Evolutionary conservation across 2,113 vertebrate species (phyloP).

Genomic region (Camelus dromedarius): DNA sequence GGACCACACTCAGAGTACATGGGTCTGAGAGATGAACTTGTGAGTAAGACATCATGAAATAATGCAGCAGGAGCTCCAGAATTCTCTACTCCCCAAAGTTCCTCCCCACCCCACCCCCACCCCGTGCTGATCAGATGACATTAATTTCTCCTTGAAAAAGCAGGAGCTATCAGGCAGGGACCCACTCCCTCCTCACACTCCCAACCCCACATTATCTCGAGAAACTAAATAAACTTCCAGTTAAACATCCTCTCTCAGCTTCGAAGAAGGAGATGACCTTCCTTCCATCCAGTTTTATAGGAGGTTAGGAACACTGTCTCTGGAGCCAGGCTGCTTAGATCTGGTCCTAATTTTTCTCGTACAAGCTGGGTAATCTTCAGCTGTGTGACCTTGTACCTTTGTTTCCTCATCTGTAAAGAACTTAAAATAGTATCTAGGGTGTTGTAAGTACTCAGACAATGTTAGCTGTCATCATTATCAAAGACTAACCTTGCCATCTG

Average conservation of each 20-base stretch:
- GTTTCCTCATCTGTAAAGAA: background rate
- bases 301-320: background rate
- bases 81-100: background rate
- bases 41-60: background rate
- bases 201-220: background rate
- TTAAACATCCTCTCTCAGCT: background rate
- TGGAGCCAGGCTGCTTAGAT: background rate
- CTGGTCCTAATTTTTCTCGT: background rate
- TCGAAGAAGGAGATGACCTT: background rate
- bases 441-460: background rate
- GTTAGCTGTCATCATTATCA: background rate
- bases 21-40: background rate
- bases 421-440: background rate
- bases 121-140: background rate
- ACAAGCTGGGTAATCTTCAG: background rate
- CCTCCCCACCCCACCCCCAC: accelerated
- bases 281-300: background rate
- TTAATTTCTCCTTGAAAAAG: background rate
- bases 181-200: background rate
- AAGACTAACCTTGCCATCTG: background rate
- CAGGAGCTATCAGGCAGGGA: background rate
- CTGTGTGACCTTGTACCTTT: background rate
- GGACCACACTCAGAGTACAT: background rate
- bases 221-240: background rate
- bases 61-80: background rate